Conservation (phyloP, 2,888 invertebrate genomes). For the Parthenolecanium corni region DNA sequence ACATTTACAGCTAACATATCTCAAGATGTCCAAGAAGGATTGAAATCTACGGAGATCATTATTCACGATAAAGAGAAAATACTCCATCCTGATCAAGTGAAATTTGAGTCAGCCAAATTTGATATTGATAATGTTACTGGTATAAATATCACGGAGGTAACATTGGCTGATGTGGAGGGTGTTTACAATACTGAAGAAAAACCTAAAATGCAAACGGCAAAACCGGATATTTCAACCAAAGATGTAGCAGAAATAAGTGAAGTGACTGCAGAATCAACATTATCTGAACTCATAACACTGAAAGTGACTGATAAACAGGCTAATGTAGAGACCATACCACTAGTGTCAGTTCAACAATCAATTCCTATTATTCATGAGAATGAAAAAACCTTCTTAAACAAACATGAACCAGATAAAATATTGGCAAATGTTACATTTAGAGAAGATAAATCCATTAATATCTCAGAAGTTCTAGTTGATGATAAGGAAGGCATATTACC, state of each 20-base stretch:
- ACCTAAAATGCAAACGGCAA: constrained; percentile 32
- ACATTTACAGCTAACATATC: not conserved
- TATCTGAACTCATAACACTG: constrained; percentile 34
- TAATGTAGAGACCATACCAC: constrained; percentile 16
- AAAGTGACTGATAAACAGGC: constrained; percentile 37
- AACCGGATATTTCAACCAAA: constrained; percentile 34
- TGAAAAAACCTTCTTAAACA: constrained; percentile 38
- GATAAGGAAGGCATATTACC: constrained; percentile 37
- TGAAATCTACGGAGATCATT: not conserved
- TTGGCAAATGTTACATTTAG: constrained; percentile 37
- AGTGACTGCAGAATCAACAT: constrained; percentile 38
- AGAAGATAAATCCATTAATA: constrained; percentile 37
- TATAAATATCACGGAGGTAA: constrained; percentile 29
- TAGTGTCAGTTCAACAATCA: constrained; percentile 42
- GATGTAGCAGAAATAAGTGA: constrained; percentile 44
- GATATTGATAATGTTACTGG: constrained; percentile 33
- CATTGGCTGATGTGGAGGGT: constrained; percentile 22
- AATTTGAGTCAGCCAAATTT: constrained; percentile 9
- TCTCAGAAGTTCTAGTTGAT: constrained; percentile 38
- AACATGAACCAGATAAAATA: constrained; percentile 36
- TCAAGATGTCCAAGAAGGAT: not conserved
- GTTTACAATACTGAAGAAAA: not conserved
- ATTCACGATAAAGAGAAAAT: constrained; percentile 22
- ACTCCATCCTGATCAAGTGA: not conserved
- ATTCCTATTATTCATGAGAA: constrained; percentile 41